A percentile compares a stretch with the other conserved stretches of the same genome.
These are phyloP conservation scores for Sciurus niger DNA, from an alignment of 2,113 vertebrate genomes.

Conservation along the genomic window DNA sequence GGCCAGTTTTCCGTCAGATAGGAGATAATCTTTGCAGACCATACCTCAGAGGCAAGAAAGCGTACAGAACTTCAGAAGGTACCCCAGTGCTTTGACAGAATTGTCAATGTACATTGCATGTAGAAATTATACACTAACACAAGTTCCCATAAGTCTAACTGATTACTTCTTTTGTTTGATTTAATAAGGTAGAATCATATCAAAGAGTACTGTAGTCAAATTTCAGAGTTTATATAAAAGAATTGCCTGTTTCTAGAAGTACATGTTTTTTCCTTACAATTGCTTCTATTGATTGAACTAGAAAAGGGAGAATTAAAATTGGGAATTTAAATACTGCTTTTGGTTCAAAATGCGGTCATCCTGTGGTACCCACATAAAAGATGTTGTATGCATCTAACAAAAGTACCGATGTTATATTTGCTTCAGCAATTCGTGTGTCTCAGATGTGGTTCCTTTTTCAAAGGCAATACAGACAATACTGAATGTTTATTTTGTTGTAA, in stretches of 20 bases:
- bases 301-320: constrained; percentile 7
- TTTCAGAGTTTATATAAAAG: background rate
- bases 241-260: background rate
- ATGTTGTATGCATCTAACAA: background rate
- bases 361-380: background rate
- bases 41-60: background rate
- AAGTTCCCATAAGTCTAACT: background rate
- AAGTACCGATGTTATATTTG: background rate
- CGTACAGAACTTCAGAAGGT: background rate
- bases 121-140: background rate
- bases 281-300: background rate
- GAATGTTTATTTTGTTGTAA: background rate
- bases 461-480: background rate
- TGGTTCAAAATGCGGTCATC: background rate
- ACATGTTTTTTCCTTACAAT: background rate
- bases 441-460: background rate
- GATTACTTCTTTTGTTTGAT: background rate
- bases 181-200: background rate
- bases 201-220: background rate
- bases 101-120: background rate
- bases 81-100: background rate
- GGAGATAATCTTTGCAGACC: background rate
- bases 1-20: constrained; percentile 51
- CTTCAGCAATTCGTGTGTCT: background rate
- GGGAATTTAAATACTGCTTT: background rate